Base-by-base conservation (phyloP, 2,797 vertebrate genomes). In the Trachurus trachurus region DNA sequence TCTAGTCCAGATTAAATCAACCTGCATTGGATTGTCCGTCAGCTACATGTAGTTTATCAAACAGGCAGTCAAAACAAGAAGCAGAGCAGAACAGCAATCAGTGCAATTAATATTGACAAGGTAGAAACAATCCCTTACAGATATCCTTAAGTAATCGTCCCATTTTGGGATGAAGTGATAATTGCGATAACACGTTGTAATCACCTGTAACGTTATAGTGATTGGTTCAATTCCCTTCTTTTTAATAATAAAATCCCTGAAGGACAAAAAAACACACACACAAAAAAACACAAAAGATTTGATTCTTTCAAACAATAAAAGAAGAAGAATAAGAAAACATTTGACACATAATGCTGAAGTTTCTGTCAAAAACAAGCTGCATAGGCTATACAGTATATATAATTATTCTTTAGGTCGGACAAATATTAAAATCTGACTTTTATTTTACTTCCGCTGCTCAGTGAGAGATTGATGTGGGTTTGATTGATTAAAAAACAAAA, bases 81-180 rank as follows among this genome's bases (percentile, higher is more conserved):
- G 17, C 4, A 19, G 7, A 1, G 71, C 2, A 47, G 31, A 1
- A 71, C 2, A 47, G 26, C 2, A 39, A 75, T 82, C 70, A 83
- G 79, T 82, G 87, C 81, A 82, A 50, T 62, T 61, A 74, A 44
- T 44, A 12, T 75, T 42, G 42, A 61, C 31, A 42, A 50, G 5
- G 6, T 9, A 62, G 4, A 54, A 79, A 66, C 8, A 70, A 70
- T 80, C 52, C 62, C 62, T 71, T 8, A 57, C 1, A 71, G 69
- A 63, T 16, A 73, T 29, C 22, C 15, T n/a, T n/a, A 3, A 21
- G 0, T 9, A 0, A 69, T 73, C 78, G 64, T 71, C 71, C 77
- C 59, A 5, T 49, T 78, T 68, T 67, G 19, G 61, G 11, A n/a
- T 57, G 21, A 79, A 76, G 5, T 34, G 74, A 63, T n/a, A 68